These are phyloP conservation scores for Lithophane leautieri DNA, from an alignment of 2,888 invertebrate species.

Conservation along the genomic window DNA sequence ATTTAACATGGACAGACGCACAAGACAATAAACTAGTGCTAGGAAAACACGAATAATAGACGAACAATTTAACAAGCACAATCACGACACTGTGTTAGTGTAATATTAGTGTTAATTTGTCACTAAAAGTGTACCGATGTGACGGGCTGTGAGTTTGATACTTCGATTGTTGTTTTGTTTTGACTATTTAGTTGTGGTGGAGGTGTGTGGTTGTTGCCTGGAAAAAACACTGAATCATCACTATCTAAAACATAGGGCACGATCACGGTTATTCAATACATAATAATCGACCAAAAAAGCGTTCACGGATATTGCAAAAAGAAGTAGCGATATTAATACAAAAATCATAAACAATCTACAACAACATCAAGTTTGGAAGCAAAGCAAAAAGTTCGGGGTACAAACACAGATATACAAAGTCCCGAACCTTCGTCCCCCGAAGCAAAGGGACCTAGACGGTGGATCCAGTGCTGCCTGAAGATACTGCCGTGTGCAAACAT, in stretches of 20 bases:
- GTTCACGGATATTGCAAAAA: slow-evolving; percentile 46
- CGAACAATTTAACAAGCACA: slow-evolving; percentile 59
- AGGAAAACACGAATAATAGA: slow-evolving; percentile 47
- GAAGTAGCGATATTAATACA: slow-evolving; percentile 30
- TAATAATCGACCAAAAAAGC: slow-evolving; percentile 43
- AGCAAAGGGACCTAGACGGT: slow-evolving; percentile 84
- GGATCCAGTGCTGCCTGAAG: slow-evolving; percentile 87
- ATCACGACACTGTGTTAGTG: slow-evolving; percentile 69
- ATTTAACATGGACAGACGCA: slow-evolving; percentile 58
- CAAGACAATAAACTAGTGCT: slow-evolving; percentile 64
- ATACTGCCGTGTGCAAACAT: slow-evolving; percentile 82
- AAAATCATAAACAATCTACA: slow-evolving; percentile 55
- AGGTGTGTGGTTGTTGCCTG: slow-evolving; percentile 84
- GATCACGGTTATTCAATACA: slow-evolving; percentile 34
- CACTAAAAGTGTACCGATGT: slow-evolving; percentile 82
- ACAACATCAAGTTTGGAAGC: slow-evolving; percentile 67
- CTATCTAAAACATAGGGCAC: slow-evolving; percentile 59
- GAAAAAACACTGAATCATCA: slow-evolving; percentile 75
- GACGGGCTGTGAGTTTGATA: slow-evolving; percentile 77
- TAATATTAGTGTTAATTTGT: slow-evolving; percentile 71
- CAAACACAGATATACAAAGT: slow-evolving; percentile 67
- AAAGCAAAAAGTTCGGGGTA: slow-evolving; percentile 67
- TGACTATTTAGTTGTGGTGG: slow-evolving; percentile 76
- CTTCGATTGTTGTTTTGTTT: slow-evolving; percentile 80
- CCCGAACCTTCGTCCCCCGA: slow-evolving; percentile 86